Evolutionary conservation across 2,888 invertebrate species (phyloP).

Genomic region (Dione juno): DNA sequence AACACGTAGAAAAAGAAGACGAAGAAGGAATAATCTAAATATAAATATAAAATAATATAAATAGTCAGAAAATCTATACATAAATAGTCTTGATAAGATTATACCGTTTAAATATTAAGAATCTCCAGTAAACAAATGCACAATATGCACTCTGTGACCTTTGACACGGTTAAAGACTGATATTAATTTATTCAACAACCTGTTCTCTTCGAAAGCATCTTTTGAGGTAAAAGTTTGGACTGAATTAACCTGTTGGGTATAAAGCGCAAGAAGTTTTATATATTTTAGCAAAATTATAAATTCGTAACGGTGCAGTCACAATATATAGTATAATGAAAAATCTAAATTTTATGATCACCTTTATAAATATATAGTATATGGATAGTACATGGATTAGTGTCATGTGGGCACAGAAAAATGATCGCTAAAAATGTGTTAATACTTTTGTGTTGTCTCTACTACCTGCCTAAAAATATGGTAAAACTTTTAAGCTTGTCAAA

Average conservation of each 20-base stretch:
- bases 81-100: not conserved
- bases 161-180: conserved; percentile 36
- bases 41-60: too few relatives aligned
- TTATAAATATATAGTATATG: too few relatives aligned
- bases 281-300: not conserved
- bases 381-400: too few relatives aligned
- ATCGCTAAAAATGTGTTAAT: too few relatives aligned
- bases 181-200: conserved; percentile 33
- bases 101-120: conserved; percentile 7
- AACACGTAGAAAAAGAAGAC: too few relatives aligned
- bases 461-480: too few relatives aligned
- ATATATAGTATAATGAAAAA: not conserved
- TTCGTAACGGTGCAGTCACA: not conserved
- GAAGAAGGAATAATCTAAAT: too few relatives aligned
- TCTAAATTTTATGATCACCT: too few relatives aligned
- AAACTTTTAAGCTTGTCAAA: too few relatives aligned
- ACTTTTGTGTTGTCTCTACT: too few relatives aligned
- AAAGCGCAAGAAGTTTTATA: not conserved
- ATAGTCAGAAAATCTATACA: too few relatives aligned
- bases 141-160: conserved; percentile 32
- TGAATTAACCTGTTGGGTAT: conserved; percentile 20
- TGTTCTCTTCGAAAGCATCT: conserved; percentile 34
- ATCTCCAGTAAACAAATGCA: conserved; percentile 4
- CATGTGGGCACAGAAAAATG: too few relatives aligned
- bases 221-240: conserved; percentile 39